Conservation (phyloP, 2,888 invertebrate genomes). For the Caenorhabditis zanzibari region DNA sequence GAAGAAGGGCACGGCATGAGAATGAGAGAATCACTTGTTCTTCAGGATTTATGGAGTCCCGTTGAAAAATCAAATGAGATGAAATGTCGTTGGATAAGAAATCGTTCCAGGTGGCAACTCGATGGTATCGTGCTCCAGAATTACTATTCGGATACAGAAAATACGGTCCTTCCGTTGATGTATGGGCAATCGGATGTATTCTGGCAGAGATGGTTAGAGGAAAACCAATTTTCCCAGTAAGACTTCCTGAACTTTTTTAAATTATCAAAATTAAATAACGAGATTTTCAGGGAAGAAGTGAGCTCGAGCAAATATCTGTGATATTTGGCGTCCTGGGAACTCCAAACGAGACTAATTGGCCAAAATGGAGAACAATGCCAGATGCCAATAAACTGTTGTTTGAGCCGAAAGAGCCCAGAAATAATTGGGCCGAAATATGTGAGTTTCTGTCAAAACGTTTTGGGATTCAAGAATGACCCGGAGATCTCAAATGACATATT, state of each 20-base stretch:
- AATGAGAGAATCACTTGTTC: constrained; percentile 39
- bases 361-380: constrained; percentile 76
- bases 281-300: constrained; percentile 78
- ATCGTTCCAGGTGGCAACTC: constrained; percentile 74
- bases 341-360: constrained; percentile 77
- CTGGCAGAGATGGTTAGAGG: constrained; percentile 77
- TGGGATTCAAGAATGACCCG: not conserved
- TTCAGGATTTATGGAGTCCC: constrained; percentile 37
- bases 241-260: not conserved
- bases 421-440: constrained; percentile 65
- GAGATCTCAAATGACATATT: constrained; percentile 16
- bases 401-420: constrained; percentile 61
- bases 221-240: constrained; percentile 74
- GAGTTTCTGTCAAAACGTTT: constrained; percentile 7
- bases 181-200: constrained; percentile 80
- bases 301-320: constrained; percentile 79
- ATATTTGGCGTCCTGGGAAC: constrained; percentile 78
- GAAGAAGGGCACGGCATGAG: not conserved
- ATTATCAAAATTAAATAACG: not conserved
- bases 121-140: constrained; percentile 81
- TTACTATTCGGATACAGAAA: constrained; percentile 73
- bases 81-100: constrained; percentile 6
- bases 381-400: constrained; percentile 73
- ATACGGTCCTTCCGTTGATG: constrained; percentile 69
- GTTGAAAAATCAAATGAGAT: constrained; percentile 46